These are phyloP conservation scores for Therioaphis trifolii DNA, from an alignment of 2,888 invertebrate species.

Conservation along the genomic window DNA sequence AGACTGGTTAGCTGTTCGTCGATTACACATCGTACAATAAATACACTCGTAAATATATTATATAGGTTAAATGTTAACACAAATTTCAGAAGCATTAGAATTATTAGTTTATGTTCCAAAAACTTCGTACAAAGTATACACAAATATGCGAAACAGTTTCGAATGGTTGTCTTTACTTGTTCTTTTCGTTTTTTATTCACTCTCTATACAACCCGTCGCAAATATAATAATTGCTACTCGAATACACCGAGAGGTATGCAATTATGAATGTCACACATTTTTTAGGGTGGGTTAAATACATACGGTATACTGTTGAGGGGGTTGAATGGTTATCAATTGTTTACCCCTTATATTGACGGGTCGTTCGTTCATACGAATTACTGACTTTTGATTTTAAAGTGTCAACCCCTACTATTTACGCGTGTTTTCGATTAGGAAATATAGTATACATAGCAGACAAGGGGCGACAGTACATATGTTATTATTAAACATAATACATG, in stretches of 20 bases:
- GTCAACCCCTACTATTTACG: slow-evolving; percentile 51
- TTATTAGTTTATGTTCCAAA: too few relatives aligned
- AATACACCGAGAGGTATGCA: not conserved
- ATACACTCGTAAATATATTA: too few relatives aligned
- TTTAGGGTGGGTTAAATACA: slow-evolving; percentile 6
- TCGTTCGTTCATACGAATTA: not conserved
- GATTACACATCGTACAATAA: too few relatives aligned
- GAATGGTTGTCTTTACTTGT: too few relatives aligned
- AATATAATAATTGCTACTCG: not conserved
- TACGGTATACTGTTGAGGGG: slow-evolving; percentile 5
- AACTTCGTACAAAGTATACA: not conserved
- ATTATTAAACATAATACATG: not conserved
- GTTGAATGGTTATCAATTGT: slow-evolving; percentile 52
- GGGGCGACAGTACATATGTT: slow-evolving; percentile 10
- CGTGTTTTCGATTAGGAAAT: slow-evolving; percentile 47
- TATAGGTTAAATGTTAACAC: too few relatives aligned
- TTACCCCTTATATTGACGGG: slow-evolving; percentile 41
- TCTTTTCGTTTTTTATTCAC: too few relatives aligned
- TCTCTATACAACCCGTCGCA: too few relatives aligned
- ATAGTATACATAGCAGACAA: slow-evolving; percentile 5
- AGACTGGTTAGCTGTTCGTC: too few relatives aligned
- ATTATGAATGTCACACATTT: slow-evolving; percentile 54
- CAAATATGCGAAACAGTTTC: not conserved
- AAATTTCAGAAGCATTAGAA: too few relatives aligned
- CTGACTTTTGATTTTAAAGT: slow-evolving; percentile 57